These are phyloP conservation scores for Geophilus truncorum DNA, from an alignment of 2,888 invertebrate species.

Conservation along the genomic window DNA sequence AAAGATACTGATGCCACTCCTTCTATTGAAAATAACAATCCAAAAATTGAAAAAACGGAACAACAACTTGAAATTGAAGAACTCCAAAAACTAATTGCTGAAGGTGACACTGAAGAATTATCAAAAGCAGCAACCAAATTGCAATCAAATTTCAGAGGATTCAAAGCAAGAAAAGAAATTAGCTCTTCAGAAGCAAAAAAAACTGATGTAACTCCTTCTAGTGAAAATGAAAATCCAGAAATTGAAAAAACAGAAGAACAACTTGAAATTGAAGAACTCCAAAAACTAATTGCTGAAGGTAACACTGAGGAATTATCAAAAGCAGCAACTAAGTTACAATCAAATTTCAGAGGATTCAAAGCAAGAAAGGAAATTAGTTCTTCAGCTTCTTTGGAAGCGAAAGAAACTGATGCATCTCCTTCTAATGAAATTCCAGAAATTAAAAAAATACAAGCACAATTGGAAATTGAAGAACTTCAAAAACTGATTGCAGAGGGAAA, in stretches of 20 bases:
- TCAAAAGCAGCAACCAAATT: background rate
- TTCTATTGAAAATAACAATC: background rate
- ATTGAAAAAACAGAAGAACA: background rate
- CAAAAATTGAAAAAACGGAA: background rate
- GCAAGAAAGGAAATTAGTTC: background rate
- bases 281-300: background rate
- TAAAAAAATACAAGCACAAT: too few species aligned
- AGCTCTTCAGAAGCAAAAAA: background rate
- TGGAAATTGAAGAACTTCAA: background rate
- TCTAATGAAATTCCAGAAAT: too few species aligned
- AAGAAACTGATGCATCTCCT: background rate
- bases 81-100: background rate
- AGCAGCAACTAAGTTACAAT: background rate
- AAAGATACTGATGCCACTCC: background rate
- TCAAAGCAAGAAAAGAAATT: constrained; percentile 10
- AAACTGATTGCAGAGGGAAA: background rate
- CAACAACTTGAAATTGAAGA: constrained; percentile 5
- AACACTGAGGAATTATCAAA: background rate
- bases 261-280: background rate
- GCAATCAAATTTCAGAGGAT: constrained; percentile 29
- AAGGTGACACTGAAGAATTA: constrained; percentile 27
- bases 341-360: constrained; percentile 16
- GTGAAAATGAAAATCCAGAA: background rate
- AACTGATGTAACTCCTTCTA: background rate
- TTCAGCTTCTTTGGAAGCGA: background rate